phyloP scores from a whole-genome alignment of 1,140 invertebrate genomes.

The Phocides pigmalion region DNA sequence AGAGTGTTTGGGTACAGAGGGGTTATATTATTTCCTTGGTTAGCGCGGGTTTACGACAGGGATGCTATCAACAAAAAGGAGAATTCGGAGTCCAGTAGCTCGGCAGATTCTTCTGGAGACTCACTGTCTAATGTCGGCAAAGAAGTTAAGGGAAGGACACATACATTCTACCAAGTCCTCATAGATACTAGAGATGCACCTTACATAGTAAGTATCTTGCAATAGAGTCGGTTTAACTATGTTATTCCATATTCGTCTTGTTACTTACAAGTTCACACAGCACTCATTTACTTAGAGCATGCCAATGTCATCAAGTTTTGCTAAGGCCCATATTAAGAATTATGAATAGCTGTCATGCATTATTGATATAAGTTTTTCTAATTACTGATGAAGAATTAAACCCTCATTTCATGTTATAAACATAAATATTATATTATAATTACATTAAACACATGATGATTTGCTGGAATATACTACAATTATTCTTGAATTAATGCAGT shows the following conservation, averaged over 20 bases:
- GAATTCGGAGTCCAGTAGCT: constrained; percentile 52
- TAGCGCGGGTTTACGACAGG: constrained; percentile 96
- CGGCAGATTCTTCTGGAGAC: constrained; percentile 64
- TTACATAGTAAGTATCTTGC: constrained; percentile 91
- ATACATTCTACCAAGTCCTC: constrained; percentile 98
- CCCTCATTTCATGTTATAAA: too few relatives aligned
- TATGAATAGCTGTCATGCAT: not conserved
- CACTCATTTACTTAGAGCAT: constrained; percentile 14
- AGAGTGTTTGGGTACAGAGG: constrained; percentile 98
- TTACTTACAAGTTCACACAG: constrained; percentile 11
- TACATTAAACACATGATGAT: too few relatives aligned
- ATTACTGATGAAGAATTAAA: not conserved
- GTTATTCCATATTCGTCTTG: constrained; percentile 20
- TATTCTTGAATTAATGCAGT: too few relatives aligned
- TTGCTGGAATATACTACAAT: too few relatives aligned
- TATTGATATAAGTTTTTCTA: not conserved
- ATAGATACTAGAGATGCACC: constrained; percentile 98
- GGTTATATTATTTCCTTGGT: constrained; percentile 97
- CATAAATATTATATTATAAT: too few relatives aligned
- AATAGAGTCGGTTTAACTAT: constrained; percentile 2
- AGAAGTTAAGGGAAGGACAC: constrained; percentile 95
- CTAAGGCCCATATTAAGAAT: constrained; percentile 6
- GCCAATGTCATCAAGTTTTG: constrained; percentile 15
- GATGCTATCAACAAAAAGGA: constrained; percentile 87
- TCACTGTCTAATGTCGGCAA: constrained; percentile 87